Base-by-base conservation (phyloP, 2,113 vertebrate species). In the Syngnathus scovelli region DNA sequence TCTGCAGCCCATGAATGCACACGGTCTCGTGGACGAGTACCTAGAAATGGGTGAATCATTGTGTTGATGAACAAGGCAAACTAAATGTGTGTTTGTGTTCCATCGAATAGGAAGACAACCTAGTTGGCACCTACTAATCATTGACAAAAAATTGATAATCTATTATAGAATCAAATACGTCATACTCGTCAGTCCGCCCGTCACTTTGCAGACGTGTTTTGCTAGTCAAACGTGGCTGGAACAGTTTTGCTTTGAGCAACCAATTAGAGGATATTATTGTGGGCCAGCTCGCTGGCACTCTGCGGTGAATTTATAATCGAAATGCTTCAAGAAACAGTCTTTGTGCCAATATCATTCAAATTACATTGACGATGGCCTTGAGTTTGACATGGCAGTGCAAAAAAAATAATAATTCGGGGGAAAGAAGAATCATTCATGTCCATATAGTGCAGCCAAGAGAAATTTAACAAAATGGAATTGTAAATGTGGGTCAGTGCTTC, bases 1-100 rank as follows among this genome's bases (percentile, higher is more conserved):
- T 82, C 89, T 99, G 67, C 97, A 98, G 74, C 97, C 97, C 3
- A 98, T 99, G 97, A 99, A 99, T 37, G 92, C 95, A 16, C 96
- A 99, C 1, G 96, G 96, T 9, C 86, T 99, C 48, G 95, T 99
- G 90, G 97, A 99, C 0, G 97, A 99, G 75, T 99, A 99, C 78
- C 91, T 99, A 62, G 96, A 99, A 82, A 99, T 99, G 97, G 96
- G 97, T 98, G 86, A 91, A 91, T 44, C 37, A 37, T 58, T 36
- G 15, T 51, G 37, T 23, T 54, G 6, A 21, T 52, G 13, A 16
- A 16, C 15, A 18, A 48, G 3, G 15, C 44, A 13, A 48, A 16
- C 15, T 5, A 16, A 15, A 48, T 5, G 1, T 48, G 4, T 6
- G 16, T 48, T 46, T 46, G 44, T 46, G 12, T 46, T 46, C 13